Base-by-base conservation (phyloP, 2,797 vertebrate genomes). In the Danio choprae region DNA sequence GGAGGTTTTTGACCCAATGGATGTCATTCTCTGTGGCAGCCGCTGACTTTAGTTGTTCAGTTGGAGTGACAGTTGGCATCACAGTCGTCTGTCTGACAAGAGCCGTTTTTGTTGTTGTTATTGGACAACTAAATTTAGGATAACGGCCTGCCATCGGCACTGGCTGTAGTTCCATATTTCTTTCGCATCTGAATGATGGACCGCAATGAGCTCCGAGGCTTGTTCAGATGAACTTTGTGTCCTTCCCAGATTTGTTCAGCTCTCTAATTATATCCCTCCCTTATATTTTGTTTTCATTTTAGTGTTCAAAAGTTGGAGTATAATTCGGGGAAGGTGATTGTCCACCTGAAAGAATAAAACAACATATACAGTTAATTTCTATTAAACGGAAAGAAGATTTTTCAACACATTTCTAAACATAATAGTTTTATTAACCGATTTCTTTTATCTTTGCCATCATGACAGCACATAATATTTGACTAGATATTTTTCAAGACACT, bases 131-230 rank as follows among this genome's bases (percentile, higher is more conserved):
- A 18, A 51, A 69, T 69, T 69, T 53, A 69, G 10, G 67, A 6
- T 15, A 29, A 40, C 16, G 48, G 67, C 18, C 48, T 69, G 67
- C 67, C 67, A 36, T 69, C 67, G 67, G 67, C 67, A 51, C 13
- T 40, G 51, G 68, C 38, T 71, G 68, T 56, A 71, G 50, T 56
- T 56, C 68, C 38, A 18, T 71, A 56, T 71, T 71, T 55, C 38
- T 43, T 71, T n/a, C 4, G n/a, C 68, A 56, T 56, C n/a, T 43
- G 51, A 41, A 22, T 71, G 51, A 71, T 56, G 68, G 51, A 71
- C 68, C 56, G 38, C 51, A 56, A 13, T 43, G 36, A 56, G 68
- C 68, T 41, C 36, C 1, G 11, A 55, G 68, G n/a, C 55, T 55
- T 41, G 68, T 6, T 56, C 48, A 38, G n/a, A 50, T 18, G 67